Base-by-base conservation (phyloP, 2,888 invertebrate species). In the Cryptus armator region DNA sequence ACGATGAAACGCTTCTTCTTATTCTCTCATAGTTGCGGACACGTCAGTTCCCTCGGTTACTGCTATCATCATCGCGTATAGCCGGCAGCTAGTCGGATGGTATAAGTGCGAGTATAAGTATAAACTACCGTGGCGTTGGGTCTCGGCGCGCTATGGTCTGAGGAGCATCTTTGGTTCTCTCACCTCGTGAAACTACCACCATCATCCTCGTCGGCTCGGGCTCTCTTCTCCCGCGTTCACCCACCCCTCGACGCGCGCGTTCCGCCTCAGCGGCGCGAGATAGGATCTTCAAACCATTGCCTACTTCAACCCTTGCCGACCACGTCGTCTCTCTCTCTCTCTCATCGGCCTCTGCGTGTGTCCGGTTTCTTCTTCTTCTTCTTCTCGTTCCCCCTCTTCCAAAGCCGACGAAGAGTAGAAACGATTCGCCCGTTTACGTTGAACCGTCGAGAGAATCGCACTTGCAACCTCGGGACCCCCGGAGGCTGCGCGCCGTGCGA, bases 61-160 rank as follows among this genome's bases (percentile, higher is more conserved):
- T 91, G 88, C 88, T 91, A 92, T 92, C 91, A 90, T 89, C 88
- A 90, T 89, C 89, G 90, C 89, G 90, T 87, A 88, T 89, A 89
- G 89, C 92, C 88, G 89, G 91, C 91, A 90, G 91, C 87, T 80
- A 86, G 86, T 80, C 37, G 37, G 37, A 77, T 84, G 86, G 68
- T 78, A 83, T 87, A 82, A 85, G 86, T 86, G 87, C 89, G 89
- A 90, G 91, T 90, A 90, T 90, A 90, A 90, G 89, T 91, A 91
- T 91, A 91, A 91, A 91, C 91, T 89, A 89, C 89, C 86, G 83
- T 78, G 87, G 86, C 87, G 85, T 86, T 74, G 87, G 87, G 88
- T 56, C 56, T 37, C 19, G 56, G 86, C 88, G 89, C 90, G 37
- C 9, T 37, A 5, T 37, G 37, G 89, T 89, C 88, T 89, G 89